Evolutionary conservation across 2,113 vertebrate species (phyloP).

Genomic region (Ailuropoda melanoleuca): DNA sequence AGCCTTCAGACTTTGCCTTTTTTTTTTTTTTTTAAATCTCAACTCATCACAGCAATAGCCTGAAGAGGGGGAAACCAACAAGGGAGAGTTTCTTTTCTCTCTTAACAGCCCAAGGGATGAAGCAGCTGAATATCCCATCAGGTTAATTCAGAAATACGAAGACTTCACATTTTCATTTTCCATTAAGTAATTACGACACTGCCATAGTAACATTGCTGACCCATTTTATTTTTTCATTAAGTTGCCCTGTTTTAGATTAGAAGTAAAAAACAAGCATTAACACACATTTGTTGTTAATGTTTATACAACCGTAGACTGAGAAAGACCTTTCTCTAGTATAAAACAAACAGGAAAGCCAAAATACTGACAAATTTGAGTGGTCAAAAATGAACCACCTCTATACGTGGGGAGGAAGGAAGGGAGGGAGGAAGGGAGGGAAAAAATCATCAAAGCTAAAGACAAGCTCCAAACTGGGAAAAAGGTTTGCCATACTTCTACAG

Average conservation of each 20-base stretch:
- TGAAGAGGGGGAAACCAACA: conserved; percentile 53
- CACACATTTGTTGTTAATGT: conserved; percentile 38
- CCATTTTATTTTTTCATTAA: conserved; percentile 37
- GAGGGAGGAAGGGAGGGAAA: neutral
- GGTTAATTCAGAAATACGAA: conserved; percentile 60
- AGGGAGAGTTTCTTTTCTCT: conserved; percentile 70
- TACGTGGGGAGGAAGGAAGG: neutral
- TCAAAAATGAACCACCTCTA: neutral
- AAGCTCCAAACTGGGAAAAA: neutral
- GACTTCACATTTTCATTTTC: conserved; percentile 66
- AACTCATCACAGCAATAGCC: conserved; percentile 44
- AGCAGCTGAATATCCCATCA: conserved; percentile 58
- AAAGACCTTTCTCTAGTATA: conserved; percentile 15
- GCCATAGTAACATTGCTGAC: conserved; percentile 58
- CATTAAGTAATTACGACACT: conserved; percentile 68
- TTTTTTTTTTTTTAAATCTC: conserved; percentile 40
- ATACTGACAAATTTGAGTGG: neutral
- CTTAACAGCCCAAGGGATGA: neutral
- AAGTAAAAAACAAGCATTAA: conserved; percentile 21
- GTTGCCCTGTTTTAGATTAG: conserved; percentile 47
- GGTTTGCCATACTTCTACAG: neutral
- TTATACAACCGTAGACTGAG: neutral
- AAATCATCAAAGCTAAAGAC: neutral
- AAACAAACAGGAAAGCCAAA: conserved; percentile 23
- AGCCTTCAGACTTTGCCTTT: conserved; percentile 10